Evolutionary conservation across 2,113 vertebrate species (phyloP).

Genomic region (Cololabis saira): DNA sequence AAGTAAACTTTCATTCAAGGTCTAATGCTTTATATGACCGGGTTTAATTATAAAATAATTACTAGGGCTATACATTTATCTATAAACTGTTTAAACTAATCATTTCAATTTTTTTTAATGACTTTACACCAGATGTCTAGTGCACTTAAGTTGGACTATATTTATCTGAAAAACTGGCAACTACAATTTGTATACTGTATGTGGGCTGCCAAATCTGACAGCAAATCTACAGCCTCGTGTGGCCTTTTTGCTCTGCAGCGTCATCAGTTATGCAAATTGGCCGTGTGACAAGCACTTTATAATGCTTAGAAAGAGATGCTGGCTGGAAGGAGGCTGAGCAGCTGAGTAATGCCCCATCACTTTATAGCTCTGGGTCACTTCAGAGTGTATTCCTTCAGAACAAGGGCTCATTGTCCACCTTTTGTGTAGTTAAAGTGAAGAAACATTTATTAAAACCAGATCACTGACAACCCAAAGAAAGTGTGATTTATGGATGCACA

Average conservation of each 20-base stretch:
- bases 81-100: too few relatives aligned
- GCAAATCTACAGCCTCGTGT: conserved; percentile 34
- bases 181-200: background rate
- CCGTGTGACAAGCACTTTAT: conserved; percentile 72
- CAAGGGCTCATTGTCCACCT: conserved; percentile 29
- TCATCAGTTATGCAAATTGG: conserved; percentile 81
- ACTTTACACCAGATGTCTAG: background rate
- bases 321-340: conserved; percentile 23
- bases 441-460: conserved; percentile 20
- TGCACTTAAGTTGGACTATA: background rate
- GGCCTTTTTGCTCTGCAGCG: conserved; percentile 43
- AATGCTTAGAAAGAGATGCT: conserved; percentile 57
- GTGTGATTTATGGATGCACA: conserved; percentile 28
- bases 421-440: conserved; percentile 13
- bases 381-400: conserved; percentile 19
- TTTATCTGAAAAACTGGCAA: conserved; percentile 8
- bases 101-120: too few relatives aligned
- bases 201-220: background rate
- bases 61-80: too few relatives aligned
- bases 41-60: too few relatives aligned
- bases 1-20: too few relatives aligned
- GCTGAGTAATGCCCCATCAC: conserved; percentile 45
- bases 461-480: conserved; percentile 23
- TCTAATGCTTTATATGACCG: too few relatives aligned
- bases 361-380: conserved; percentile 22